A percentile compares a stretch with the other conserved stretches of the same genome.
phyloP scores from a whole-genome alignment of 2,888 invertebrate genomes.

The Brachyptera putata region DNA sequence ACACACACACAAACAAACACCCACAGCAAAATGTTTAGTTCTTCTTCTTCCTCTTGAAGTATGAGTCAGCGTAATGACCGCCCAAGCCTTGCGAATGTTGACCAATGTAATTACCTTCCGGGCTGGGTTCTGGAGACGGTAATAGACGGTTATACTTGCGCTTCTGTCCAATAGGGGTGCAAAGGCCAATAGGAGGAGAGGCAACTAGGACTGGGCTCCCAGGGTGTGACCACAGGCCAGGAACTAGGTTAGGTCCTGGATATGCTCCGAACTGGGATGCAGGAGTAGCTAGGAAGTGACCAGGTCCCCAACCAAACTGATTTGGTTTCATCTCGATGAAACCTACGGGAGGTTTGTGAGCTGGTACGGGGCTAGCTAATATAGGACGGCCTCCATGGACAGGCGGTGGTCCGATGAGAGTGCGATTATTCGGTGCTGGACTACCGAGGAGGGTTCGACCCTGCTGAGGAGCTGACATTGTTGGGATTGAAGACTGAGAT shows the following conservation, averaged over 20 bases:
- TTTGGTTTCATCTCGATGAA: slow-evolving; percentile 34
- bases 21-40: no score
- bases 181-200: slow-evolving; percentile 32
- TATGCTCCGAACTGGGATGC: slow-evolving; percentile 30
- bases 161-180: slow-evolving; percentile 44
- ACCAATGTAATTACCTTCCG: slow-evolving; percentile 49
- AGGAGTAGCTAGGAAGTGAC: slow-evolving; percentile 29
- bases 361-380: slow-evolving; percentile 36
- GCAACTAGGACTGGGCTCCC: slow-evolving; percentile 34
- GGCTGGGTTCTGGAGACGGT: slow-evolving; percentile 48
- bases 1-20: no score
- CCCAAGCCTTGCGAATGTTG: slow-evolving; percentile 52
- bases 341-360: slow-evolving; percentile 31
- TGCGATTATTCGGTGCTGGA: slow-evolving; percentile 35
- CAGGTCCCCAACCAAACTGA: slow-evolving; percentile 30
- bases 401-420: slow-evolving; percentile 36
- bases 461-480: slow-evolving; percentile 27
- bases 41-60: slow-evolving; percentile 46
- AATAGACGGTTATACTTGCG: slow-evolving; percentile 45
- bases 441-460: slow-evolving; percentile 35
- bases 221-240: slow-evolving; percentile 34
- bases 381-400: slow-evolving; percentile 36
- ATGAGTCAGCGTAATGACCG: slow-evolving; percentile 51
- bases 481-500: slow-evolving; percentile 22
- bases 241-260: slow-evolving; percentile 32